Conservation (phyloP, 2,888 invertebrate genomes). For the Ethmia dodecea region DNA sequence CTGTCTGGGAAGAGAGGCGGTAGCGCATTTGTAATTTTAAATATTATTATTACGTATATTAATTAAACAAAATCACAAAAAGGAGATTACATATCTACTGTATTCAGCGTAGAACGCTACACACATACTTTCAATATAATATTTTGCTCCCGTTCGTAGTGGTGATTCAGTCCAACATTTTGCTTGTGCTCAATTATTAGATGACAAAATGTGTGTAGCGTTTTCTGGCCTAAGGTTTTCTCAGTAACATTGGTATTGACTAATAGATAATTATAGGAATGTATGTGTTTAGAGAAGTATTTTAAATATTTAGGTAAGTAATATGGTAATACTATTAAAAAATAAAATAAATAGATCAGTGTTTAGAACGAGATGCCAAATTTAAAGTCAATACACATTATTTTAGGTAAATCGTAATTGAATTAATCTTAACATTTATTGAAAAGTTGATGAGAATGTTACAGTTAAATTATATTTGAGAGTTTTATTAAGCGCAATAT, state of each 20-base stretch:
- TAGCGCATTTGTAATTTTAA: conserved; percentile 60
- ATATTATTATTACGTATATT: conserved; percentile 37
- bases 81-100: conserved; percentile 69
- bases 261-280: conserved; percentile 74
- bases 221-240: conserved; percentile 69
- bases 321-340: conserved; percentile 64
- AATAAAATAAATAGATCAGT: conserved; percentile 66
- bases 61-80: conserved; percentile 49
- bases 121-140: conserved; percentile 35
- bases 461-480: conserved; percentile 78
- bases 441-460: conserved; percentile 74
- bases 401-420: conserved; percentile 78
- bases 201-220: conserved; percentile 56
- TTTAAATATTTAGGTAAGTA: conserved; percentile 76
- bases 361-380: conserved; percentile 81
- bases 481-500: conserved; percentile 76
- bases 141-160: conserved; percentile 23
- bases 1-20: conserved; percentile 44
- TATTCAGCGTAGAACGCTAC: conserved; percentile 63
- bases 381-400: conserved; percentile 82
- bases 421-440: conserved; percentile 74
- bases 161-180: conserved; percentile 17
- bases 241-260: conserved; percentile 70
- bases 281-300: conserved; percentile 78
- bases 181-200: conserved; percentile 47